These are phyloP conservation scores for Rhagophthalmus giganteus DNA, from an alignment of 2,888 invertebrate genomes.

Conservation along the genomic window DNA sequence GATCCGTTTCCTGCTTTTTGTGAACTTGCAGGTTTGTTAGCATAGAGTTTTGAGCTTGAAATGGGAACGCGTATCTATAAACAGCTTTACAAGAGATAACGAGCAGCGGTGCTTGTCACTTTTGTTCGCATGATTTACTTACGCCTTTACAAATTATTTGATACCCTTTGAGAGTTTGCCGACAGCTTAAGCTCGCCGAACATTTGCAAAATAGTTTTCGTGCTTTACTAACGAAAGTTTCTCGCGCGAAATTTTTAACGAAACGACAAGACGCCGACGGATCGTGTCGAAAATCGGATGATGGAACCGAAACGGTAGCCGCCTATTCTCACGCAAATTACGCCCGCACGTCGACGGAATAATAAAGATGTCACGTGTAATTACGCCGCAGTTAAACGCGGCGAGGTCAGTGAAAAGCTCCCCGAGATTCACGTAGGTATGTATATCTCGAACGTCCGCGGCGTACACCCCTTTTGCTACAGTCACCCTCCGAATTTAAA, in stretches of 20 bases:
- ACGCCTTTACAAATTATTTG: constrained; percentile 32
- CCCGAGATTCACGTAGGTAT: too few relatives aligned
- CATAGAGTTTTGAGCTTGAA: constrained; percentile 16
- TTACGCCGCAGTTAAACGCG: constrained; percentile 33
- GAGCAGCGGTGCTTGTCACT: constrained; percentile 31
- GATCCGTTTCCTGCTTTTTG: constrained; percentile 35
- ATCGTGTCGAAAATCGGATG: background rate
- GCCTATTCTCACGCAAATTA: constrained; percentile 24
- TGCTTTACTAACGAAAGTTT: background rate
- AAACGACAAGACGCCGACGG: background rate
- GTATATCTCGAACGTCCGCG: constrained; percentile 8
- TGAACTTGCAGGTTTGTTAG: constrained; percentile 26
- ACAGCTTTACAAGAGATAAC: constrained; percentile 31
- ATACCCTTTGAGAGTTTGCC: constrained; percentile 28
- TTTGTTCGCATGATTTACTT: constrained; percentile 32
- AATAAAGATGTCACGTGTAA: constrained; percentile 35
- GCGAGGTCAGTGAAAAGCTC: constrained; percentile 34
- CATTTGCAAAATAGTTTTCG: constrained; percentile 20
- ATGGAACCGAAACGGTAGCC: constrained; percentile 9
- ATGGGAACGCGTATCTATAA: constrained; percentile 28
- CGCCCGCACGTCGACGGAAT: constrained; percentile 24
- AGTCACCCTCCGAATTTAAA: constrained; percentile 19
- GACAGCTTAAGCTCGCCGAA: constrained; percentile 20
- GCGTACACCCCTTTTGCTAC: constrained; percentile 7
- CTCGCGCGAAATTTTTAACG: background rate